These are phyloP conservation scores for Mesitornis unicolor DNA, from an alignment of 2,113 vertebrate genomes.

Conservation along the genomic window DNA sequence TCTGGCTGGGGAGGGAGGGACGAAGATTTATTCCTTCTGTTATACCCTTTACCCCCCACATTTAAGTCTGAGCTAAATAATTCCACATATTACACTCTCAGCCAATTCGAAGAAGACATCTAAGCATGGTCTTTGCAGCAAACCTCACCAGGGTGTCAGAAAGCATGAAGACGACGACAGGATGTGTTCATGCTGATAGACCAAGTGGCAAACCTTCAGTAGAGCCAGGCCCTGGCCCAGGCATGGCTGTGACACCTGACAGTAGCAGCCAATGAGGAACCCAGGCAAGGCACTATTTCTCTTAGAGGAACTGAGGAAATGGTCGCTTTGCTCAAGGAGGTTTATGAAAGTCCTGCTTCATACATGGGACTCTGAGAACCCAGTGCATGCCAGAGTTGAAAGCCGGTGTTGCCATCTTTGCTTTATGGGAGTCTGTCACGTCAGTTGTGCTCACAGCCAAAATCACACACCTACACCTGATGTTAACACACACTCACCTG, in stretches of 20 bases:
- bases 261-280: not conserved
- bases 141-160: not conserved
- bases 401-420: not conserved
- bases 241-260: not conserved
- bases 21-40: conserved; percentile 38
- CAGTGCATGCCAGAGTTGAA: not conserved
- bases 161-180: not conserved
- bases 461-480: not conserved
- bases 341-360: not conserved
- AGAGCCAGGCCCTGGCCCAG: not conserved
- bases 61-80: not conserved
- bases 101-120: not conserved
- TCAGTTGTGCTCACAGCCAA: not conserved
- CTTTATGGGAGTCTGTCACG: not conserved
- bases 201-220: not conserved
- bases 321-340: not conserved
- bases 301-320: not conserved
- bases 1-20: not conserved
- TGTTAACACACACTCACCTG: not conserved
- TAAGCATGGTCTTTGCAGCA: not conserved
- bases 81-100: not conserved
- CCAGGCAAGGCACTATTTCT: not conserved
- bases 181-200: not conserved
- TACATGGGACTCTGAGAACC: not conserved
- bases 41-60: not conserved